These are phyloP conservation scores for Lissonota sp. DNA, from an alignment of 2,888 invertebrate genomes.

Conservation along the genomic window DNA sequence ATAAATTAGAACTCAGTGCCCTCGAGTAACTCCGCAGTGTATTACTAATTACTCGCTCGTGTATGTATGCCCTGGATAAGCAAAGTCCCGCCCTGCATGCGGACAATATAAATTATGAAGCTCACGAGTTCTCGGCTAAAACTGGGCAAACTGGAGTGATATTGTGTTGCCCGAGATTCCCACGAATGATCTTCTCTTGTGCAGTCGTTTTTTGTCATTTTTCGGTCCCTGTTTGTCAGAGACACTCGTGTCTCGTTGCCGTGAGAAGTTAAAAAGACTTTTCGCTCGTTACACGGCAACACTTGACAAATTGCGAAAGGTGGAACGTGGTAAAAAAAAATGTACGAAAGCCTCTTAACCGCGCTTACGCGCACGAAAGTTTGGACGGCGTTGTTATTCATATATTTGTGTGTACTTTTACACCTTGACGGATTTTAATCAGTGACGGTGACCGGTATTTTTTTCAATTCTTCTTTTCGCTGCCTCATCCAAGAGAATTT, in stretches of 20 bases:
- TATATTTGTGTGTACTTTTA: background rate
- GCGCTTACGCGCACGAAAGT: conserved; percentile 15
- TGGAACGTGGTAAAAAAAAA: conserved; percentile 30
- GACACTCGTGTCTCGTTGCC: conserved; percentile 1
- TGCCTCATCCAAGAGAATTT: conserved; percentile 54
- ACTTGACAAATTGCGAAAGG: conserved; percentile 31
- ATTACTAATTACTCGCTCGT: conserved; percentile 66
- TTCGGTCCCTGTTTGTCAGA: background rate
- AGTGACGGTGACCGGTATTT: conserved; percentile 37
- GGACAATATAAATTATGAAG: background rate
- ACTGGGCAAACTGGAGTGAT: conserved; percentile 38
- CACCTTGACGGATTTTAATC: conserved; percentile 54
- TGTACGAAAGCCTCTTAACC: conserved; percentile 39
- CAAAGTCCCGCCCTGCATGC: conserved; percentile 3
- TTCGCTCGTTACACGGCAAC: conserved; percentile 48
- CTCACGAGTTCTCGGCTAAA: background rate
- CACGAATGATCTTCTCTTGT: background rate
- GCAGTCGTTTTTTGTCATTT: background rate
- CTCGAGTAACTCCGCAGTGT: conserved; percentile 55
- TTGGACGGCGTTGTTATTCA: conserved; percentile 1
- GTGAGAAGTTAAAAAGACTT: conserved; percentile 38
- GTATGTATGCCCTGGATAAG: conserved; percentile 54
- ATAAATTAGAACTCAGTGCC: conserved; percentile 65
- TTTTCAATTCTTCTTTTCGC: conserved; percentile 46
- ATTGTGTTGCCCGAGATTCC: conserved; percentile 40